Base-by-base conservation (phyloP, 2,888 invertebrate species). In the Scaptodrosophila latifasciaeformis region DNA sequence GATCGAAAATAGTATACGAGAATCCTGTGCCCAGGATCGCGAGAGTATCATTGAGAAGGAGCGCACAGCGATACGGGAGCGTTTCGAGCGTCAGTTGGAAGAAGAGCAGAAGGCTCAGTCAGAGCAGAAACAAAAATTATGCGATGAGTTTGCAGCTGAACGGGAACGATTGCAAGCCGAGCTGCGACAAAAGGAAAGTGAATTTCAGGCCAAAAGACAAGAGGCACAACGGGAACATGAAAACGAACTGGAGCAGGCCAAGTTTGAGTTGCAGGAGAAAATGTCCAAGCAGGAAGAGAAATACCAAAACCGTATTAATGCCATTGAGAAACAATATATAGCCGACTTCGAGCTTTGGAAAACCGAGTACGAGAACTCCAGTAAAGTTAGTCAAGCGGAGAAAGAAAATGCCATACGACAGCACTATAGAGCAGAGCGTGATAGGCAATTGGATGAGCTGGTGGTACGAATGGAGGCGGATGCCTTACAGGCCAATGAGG, bases 391-490 rank as follows among this genome's bases (percentile, higher is more conserved):
- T 7, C 85, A 93, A 47, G 89, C 90, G 51, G 91, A 91, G 80
- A 91, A 90, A 75, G 92, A 93, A 85, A 87, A 88, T 51, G 89
- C 89, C 67, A 90, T 95, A 70, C 85, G 91, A 1, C 91, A 92
- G 21, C 90, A 92, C 65, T 91, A 90, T 80, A 90, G 91, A 81
- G 88, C 88, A 45, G 94, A 95, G 80, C 86, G 94, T 52, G 95
- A 95, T 85, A 90, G 89, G 42, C 94, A 94, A 86, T 93, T 94
- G 49, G 94, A 95, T 59, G 83, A 81, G 9, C 83, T 87, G 44
- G 85, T 87, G 10, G 79, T 80, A 13, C 82, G 85, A 54, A 85
- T 87, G 82, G 87, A 87, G 62, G 75, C 82, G 0, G 87, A 87
- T 61, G 80, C 86, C 0, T 46, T 82, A 30, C 84, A 86, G 54